Conservation (phyloP, 2,113 vertebrate species). For the Zosterops japonicus region DNA sequence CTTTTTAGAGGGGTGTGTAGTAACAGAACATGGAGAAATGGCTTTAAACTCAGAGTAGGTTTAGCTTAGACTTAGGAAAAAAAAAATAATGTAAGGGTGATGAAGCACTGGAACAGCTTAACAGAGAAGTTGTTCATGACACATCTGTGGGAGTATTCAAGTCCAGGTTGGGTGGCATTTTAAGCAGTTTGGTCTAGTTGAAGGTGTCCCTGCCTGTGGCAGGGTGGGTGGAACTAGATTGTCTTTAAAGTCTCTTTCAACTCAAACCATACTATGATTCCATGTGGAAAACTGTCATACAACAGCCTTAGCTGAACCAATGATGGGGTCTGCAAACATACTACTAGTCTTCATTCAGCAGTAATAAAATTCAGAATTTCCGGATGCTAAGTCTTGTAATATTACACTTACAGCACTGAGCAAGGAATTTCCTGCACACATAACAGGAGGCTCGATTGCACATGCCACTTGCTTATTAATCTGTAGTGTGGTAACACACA, state of each 20-base stretch:
- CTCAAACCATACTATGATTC: accelerated
- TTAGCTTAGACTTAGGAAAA: background rate
- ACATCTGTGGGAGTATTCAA: background rate
- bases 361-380: background rate
- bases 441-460: background rate
- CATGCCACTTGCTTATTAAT: background rate
- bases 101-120: background rate
- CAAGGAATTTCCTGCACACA: background rate
- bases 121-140: background rate
- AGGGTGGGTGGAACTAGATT: background rate
- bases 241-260: background rate
- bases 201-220: background rate
- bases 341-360: background rate
- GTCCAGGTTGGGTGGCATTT: background rate
- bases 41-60: background rate
- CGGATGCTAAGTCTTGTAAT: background rate
- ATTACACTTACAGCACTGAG: background rate
- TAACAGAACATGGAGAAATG: background rate
- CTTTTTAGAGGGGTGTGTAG: background rate
- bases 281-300: background rate
- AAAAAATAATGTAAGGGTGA: background rate
- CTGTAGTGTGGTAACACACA: background rate
- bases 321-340: background rate
- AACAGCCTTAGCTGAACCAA: background rate
- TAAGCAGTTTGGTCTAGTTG: background rate